Percentiles rank a stretch among this genome's conserved stretches.
Conservation (phyloP, 2,888 invertebrate genomes). For the Beris morrisii region DNA sequence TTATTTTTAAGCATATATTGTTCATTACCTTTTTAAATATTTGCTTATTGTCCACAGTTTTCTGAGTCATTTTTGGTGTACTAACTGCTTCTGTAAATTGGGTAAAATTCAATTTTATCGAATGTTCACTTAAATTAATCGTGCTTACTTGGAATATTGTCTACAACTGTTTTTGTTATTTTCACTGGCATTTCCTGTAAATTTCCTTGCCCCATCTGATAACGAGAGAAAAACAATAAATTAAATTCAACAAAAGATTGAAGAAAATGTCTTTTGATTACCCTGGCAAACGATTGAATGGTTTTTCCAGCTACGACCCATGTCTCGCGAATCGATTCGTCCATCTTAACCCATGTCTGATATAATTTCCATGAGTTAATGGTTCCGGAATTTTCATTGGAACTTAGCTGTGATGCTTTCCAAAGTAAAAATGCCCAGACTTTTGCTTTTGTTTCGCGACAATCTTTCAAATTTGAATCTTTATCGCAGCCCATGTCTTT, state of each 20-base stretch:
- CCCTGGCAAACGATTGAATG: slow-evolving; percentile 73
- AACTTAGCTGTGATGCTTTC: slow-evolving; percentile 66
- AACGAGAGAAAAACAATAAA: background rate
- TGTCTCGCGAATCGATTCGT: slow-evolving; percentile 69
- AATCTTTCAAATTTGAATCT: slow-evolving; percentile 67
- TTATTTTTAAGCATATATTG: background rate
- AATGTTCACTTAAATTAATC: background rate
- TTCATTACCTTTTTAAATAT: slow-evolving; percentile 24
- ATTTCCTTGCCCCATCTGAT: slow-evolving; percentile 51
- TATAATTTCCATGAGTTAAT: slow-evolving; percentile 77
- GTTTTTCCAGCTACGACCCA: slow-evolving; percentile 81
- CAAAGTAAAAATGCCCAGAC: slow-evolving; percentile 84
- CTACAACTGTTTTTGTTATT: slow-evolving; percentile 56
- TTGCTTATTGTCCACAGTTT: slow-evolving; percentile 19
- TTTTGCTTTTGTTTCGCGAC: slow-evolving; percentile 76
- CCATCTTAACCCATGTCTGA: slow-evolving; percentile 82
- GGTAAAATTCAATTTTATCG: background rate
- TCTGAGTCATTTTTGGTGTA: slow-evolving; percentile 4
- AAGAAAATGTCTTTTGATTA: slow-evolving; percentile 43
- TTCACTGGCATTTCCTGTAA: slow-evolving; percentile 57
- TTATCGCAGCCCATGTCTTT: slow-evolving; percentile 65
- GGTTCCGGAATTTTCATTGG: slow-evolving; percentile 51
- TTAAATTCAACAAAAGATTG: background rate
- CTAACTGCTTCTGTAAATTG: slow-evolving; percentile 3
- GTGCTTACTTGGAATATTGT: slow-evolving; percentile 43